phyloP scores from a whole-genome alignment of 2,113 vertebrate species.

The Psittacus erithacus region DNA sequence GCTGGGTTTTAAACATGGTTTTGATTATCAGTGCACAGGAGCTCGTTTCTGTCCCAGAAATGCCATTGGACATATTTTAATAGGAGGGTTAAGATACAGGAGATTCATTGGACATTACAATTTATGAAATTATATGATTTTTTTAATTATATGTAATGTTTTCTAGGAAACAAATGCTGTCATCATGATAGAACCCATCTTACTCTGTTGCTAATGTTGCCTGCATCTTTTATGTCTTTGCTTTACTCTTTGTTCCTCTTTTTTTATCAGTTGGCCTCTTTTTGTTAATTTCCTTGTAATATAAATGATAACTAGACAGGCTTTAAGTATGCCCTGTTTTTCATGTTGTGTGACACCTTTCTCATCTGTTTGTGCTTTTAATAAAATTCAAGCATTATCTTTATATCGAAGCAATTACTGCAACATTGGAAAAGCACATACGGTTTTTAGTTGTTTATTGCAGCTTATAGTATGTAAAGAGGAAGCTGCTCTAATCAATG shows the following conservation, averaged over 20 bases:
- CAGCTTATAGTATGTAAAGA: background rate
- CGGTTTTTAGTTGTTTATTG: background rate
- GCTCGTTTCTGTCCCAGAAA: background rate
- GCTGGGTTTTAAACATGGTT: background rate
- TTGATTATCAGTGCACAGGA: background rate
- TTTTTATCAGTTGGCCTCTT: background rate
- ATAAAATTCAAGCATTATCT: background rate
- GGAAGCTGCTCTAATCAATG: background rate
- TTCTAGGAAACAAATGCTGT: background rate
- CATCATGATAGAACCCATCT: background rate
- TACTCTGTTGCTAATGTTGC: background rate
- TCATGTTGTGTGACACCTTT: background rate
- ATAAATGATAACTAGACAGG: background rate
- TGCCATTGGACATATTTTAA: background rate
- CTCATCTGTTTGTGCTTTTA: background rate
- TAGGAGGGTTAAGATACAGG: background rate
- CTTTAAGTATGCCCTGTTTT: background rate
- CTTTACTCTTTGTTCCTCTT: background rate
- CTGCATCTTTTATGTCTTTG: background rate
- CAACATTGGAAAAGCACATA: background rate
- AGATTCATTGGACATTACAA: background rate
- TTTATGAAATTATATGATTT: background rate
- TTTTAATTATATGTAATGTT: background rate
- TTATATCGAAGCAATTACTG: background rate
- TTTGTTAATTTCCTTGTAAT: background rate